Conservation (phyloP, 1,140 invertebrate species). For the Drosophila funebris region DNA sequence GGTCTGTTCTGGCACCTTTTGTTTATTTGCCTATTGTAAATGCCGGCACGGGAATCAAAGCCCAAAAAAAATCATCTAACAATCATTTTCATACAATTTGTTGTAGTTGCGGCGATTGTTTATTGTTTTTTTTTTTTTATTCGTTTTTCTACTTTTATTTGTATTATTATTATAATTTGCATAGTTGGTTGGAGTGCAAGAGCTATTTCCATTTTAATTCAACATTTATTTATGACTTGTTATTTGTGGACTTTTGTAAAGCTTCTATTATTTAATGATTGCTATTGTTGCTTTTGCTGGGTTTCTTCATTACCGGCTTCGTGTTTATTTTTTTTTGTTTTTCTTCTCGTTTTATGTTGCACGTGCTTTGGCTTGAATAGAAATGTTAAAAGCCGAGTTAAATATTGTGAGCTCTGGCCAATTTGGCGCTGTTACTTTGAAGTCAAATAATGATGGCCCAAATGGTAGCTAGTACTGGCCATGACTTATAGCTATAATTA, state of each 20-base stretch:
- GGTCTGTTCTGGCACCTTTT: conserved; percentile 42
- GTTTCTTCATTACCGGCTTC: conserved; percentile 36
- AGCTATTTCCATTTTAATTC: conserved; percentile 57
- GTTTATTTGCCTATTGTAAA: conserved; percentile 20
- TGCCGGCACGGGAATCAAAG: conserved; percentile 11
- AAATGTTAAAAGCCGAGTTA: conserved; percentile 18
- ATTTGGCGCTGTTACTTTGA: conserved; percentile 39
- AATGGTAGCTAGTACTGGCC: neutral
- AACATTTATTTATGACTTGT: conserved; percentile 58
- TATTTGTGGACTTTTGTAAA: conserved; percentile 24
- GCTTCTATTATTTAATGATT: conserved; percentile 62
- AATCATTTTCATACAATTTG: conserved; percentile 45
- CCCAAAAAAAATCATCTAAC: conserved; percentile 14
- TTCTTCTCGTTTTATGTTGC: neutral
- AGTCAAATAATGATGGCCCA: conserved; percentile 12
- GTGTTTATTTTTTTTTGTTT: conserved; percentile 13
- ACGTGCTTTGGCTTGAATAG: conserved; percentile 38
- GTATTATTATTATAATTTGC: conserved; percentile 43
- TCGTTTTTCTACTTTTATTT: conserved; percentile 35
- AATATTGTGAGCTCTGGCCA: conserved; percentile 35
- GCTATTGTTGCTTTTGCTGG: conserved; percentile 53
- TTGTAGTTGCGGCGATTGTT: conserved; percentile 44
- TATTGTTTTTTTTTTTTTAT: conserved; percentile 6
- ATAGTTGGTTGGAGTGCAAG: conserved; percentile 35
- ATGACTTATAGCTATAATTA: neutral